These are phyloP conservation scores for Oplegnathus fasciatus DNA, from an alignment of 2,113 vertebrate species.

Conservation along the genomic window DNA sequence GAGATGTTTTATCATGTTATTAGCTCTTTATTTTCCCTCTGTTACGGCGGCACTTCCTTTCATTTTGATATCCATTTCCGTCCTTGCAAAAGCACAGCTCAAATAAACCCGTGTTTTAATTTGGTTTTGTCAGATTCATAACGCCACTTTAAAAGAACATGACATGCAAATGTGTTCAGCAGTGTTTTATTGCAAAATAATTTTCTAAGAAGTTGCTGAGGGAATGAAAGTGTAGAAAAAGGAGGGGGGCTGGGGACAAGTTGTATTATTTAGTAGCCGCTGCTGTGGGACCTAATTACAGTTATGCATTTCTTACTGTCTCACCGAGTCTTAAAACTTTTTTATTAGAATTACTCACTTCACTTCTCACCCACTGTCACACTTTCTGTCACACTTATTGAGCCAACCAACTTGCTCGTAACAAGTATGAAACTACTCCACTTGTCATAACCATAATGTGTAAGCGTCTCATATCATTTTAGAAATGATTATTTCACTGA, in stretches of 20 bases:
- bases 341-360: conserved; percentile 78
- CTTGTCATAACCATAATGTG: conserved; percentile 61
- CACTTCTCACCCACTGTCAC: conserved; percentile 66
- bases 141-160: conserved; percentile 87
- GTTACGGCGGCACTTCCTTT: conserved; percentile 83
- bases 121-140: conserved; percentile 92
- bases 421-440: conserved; percentile 52
- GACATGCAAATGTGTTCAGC: conserved; percentile 83
- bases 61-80: conserved; percentile 84
- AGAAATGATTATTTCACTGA: conserved; percentile 44
- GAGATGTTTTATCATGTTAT: conserved; percentile 93
- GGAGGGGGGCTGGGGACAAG: conserved; percentile 58
- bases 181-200: conserved; percentile 88
- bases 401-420: conserved; percentile 68
- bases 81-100: conserved; percentile 85
- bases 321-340: conserved; percentile 74
- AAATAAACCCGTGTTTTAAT: conserved; percentile 93
- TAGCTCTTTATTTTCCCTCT: conserved; percentile 87
- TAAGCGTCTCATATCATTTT: conserved; percentile 38
- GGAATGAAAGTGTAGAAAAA: conserved; percentile 80
- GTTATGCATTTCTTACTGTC: conserved; percentile 77
- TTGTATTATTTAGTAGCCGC: conserved; percentile 82
- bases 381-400: conserved; percentile 83
- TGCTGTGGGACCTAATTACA: conserved; percentile 81
- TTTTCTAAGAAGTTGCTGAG: conserved; percentile 82